Percentiles rank a stretch among this genome's conserved stretches.
These are phyloP conservation scores for Melipona beecheii DNA, from an alignment of 2,888 invertebrate genomes.

Conservation along the genomic window DNA sequence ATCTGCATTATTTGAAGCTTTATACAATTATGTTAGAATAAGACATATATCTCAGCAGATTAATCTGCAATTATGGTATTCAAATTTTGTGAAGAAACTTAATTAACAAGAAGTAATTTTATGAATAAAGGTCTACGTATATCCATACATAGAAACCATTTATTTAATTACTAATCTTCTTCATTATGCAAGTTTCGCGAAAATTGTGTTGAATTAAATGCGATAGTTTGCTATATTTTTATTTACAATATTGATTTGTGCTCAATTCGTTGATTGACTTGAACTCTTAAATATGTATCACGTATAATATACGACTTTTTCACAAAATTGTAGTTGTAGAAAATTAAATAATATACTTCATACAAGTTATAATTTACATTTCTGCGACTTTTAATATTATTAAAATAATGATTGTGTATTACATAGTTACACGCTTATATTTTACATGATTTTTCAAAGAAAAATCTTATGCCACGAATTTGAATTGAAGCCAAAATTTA, in stretches of 20 bases:
- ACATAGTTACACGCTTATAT: not conserved
- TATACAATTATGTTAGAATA: slow-evolving; percentile 66
- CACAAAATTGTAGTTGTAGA: not conserved
- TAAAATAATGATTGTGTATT: not conserved
- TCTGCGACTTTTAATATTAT: not conserved
- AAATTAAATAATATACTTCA: not conserved
- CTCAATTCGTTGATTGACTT: not conserved
- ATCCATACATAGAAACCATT: slow-evolving; percentile 49
- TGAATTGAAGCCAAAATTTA: not conserved
- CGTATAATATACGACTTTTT: not conserved
- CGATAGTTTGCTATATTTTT: slow-evolving; percentile 13
- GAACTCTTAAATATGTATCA: not conserved
- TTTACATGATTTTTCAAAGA: not conserved
- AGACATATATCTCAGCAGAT: slow-evolving; percentile 51
- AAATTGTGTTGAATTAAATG: slow-evolving; percentile 25
- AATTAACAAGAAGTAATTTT: slow-evolving; percentile 67
- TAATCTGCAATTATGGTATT: slow-evolving; percentile 53
- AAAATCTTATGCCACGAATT: not conserved
- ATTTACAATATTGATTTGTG: slow-evolving; percentile 23
- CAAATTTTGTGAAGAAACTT: slow-evolving; percentile 71
- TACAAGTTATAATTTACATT: not conserved
- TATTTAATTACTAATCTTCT: slow-evolving; percentile 54
- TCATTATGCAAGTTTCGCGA: not conserved
- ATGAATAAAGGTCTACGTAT: slow-evolving; percentile 74
- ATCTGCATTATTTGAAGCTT: slow-evolving; percentile 56